Evolutionary conservation across 1,140 invertebrate species (phyloP), one percentile per base, ranked within the genome.

Genomic region (Rhagoletis pomonella): DNA sequence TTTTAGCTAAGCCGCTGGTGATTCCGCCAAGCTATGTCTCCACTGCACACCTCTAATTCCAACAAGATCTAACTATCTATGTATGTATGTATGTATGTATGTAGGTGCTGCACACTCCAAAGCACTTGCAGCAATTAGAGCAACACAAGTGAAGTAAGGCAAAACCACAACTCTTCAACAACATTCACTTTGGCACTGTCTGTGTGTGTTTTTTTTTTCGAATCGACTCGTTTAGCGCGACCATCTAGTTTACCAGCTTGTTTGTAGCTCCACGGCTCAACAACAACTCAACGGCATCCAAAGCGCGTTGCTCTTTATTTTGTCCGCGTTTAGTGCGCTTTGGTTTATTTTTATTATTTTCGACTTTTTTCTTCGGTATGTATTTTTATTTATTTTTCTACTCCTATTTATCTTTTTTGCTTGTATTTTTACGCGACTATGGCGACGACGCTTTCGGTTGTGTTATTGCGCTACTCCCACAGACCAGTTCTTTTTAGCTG

Each of bases 111-210:
- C 44, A 81, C 17, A 55, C 73, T 81, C 73, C 44, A 81, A 81
- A 81, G 7, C 47, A 81, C 73, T 81, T 58, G 73, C 73, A 81
- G 55, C 47, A 81, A 81, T 81, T 81, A 81, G 73, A 58, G 73
- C 73, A 81, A 81, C 44, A 55, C 44, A 19, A 81, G 42, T 42
- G 73, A 42, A 29, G 73, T 47, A 50, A 58, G 19, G 42, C 73
- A 29, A 29, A 29, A 81, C 9, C 73, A 55, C 73, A 81, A 81
- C 73, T 55, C 50, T 55, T 81, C n/a, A 81, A 58, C 73, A 81
- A 55, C 73, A 81, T 81, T 81, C 47, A 81, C 73, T 81, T 81
- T 50, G 55, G 73, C 67, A 44, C 14, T 17, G 67, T 14, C 2
- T 47, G 12, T 73, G 12, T 47, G 5, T 29, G 29, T 29, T 29